Evolutionary conservation across 2,113 vertebrate species (phyloP), one percentile per base, ranked within the genome.

Genomic region (Oenanthe oenanthe): DNA sequence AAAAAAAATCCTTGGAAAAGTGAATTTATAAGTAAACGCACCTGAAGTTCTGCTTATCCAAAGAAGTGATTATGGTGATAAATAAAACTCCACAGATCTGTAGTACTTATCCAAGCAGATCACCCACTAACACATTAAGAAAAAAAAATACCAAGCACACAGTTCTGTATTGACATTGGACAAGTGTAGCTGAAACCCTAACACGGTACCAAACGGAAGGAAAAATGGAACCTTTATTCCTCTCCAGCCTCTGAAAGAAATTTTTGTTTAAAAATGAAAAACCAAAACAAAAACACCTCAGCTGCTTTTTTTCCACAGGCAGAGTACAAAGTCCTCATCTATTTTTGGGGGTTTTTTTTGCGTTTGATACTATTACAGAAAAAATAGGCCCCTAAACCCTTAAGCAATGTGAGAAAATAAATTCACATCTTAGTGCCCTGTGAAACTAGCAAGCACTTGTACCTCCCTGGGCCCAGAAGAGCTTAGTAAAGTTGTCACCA

Each of bases 221-320:
- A 21, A 97, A 88, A 97, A 97, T 93, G 51, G 67, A 93, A 85
- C 72, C 67, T 93, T 94, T 93, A 74, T 94, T 93, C 47, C 67
- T 70, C 8, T 47, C 50, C 54, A 48, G 72, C 20, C 29, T 70
- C 47, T 88, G 70, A 85, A 94, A 92, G 31, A 62, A 62, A 28
- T 54, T 77, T 78, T 71, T 81, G 34, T 92, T 90, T 77, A 6
- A 80, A 86, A 92, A 83, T 43, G 42, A 31, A 26, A 71, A 72
- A 58, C 0, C 51, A 40, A 87, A 94, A 84, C 72, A 67, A 88
- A 87, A 80, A 1, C n/a, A 75, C 48, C 62, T 88, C 42, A 32
- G 58, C 85, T 66, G 34, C 29, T 83, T 88, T 95, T 90, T 58
- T 25, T 68, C 85, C 62, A 38, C 17, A 74, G 68, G 25, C 36